Conservation (phyloP, 1,140 invertebrate species). For the Cydia pomonella region DNA sequence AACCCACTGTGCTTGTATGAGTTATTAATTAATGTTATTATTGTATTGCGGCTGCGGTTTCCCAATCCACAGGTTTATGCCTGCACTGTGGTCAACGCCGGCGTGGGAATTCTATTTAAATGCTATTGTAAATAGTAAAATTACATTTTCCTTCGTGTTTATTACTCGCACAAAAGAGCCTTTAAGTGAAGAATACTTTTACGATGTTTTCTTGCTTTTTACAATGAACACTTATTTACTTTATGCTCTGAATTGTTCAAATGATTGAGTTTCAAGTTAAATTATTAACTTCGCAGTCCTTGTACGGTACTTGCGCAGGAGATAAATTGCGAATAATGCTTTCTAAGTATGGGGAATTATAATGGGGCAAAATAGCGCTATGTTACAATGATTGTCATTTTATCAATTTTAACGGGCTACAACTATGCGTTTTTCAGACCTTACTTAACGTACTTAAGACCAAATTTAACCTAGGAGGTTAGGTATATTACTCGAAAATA, state of each 20-base stretch:
- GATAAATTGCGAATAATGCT: no score
- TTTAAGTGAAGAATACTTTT: neutral
- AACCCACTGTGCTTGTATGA: neutral
- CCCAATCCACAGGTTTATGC: neutral
- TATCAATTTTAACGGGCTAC: no score
- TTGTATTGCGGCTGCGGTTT: slow-evolving; percentile 6
- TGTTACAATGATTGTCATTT: no score
- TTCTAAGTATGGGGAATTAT: no score
- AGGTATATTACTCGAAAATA: no score
- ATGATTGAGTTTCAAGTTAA: neutral
- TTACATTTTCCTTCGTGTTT: neutral
- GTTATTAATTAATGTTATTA: no score
- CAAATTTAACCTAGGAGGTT: no score
- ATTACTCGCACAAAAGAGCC: neutral
- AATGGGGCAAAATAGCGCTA: no score
- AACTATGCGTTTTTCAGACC: no score
- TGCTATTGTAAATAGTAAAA: neutral
- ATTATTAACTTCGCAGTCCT: no score
- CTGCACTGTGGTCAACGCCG: slow-evolving; percentile 9
- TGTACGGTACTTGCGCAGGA: no score
- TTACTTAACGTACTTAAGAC: no score
- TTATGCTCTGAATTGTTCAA: neutral
- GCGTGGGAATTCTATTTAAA: slow-evolving; percentile 6
- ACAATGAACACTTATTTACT: neutral
- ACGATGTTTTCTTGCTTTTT: neutral